Percentiles rank a stretch among this genome's conserved stretches.
Evolutionary conservation across 2,113 vertebrate genomes (phyloP).

Genomic region (Anguilla japonica): DNA sequence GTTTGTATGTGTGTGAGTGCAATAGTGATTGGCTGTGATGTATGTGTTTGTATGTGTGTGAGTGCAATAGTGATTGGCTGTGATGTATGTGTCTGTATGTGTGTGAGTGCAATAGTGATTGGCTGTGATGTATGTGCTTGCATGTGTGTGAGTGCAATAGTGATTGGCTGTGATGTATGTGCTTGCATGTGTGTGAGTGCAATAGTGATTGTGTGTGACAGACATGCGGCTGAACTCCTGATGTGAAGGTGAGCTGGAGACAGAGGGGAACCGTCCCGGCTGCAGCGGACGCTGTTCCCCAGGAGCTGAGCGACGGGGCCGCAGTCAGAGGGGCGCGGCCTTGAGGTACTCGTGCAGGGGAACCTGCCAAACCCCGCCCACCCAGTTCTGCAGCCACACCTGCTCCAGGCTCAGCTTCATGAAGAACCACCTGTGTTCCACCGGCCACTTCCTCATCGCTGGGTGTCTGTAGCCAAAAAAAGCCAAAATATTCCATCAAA

Average conservation of each 20-base stretch:
- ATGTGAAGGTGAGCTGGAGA: background rate
- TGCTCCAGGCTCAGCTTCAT: slow-evolving; percentile 71
- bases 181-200: too few relatives aligned
- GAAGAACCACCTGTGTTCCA: slow-evolving; percentile 71
- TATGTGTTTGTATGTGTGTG: too few relatives aligned
- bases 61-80: too few relatives aligned
- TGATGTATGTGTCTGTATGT: too few relatives aligned
- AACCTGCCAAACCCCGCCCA: slow-evolving; percentile 57
- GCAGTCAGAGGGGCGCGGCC: slow-evolving; percentile 61
- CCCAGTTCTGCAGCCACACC: slow-evolving; percentile 71
- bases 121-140: too few relatives aligned
- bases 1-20: too few relatives aligned
- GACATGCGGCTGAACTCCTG: background rate
- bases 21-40: too few relatives aligned
- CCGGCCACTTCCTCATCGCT: slow-evolving; percentile 70
- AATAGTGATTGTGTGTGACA: background rate
- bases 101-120: too few relatives aligned
- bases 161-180: too few relatives aligned
- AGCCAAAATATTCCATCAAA: too few relatives aligned
- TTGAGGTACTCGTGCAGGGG: slow-evolving; percentile 70
- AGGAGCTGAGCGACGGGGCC: background rate
- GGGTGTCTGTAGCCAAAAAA: slow-evolving; percentile 59
- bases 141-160: background rate
- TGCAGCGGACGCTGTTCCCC: too few relatives aligned
- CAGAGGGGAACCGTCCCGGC: background rate